Base-by-base conservation (phyloP, 2,797 vertebrate species). In the Phoxinus dragarum region DNA sequence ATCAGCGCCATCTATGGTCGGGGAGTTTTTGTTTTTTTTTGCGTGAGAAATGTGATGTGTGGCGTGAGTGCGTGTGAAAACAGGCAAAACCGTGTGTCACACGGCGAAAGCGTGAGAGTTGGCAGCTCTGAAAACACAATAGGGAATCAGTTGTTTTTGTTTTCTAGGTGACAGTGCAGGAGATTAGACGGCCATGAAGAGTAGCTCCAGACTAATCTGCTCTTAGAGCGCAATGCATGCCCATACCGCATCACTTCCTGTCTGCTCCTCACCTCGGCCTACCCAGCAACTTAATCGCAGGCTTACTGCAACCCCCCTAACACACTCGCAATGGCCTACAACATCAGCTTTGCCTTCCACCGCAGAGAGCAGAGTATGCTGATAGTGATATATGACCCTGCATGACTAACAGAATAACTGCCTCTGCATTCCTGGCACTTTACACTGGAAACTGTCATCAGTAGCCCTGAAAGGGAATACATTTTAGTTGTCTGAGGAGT, bases 201-300 rank as follows among this genome's bases (percentile, higher is more conserved):
- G 79, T 44, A 74, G 69, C 66, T 69, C 64, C 77, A 87, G 82
- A 86, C 87, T 91, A 91, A 91, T 90, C 90, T 81, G 75, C 66
- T 88, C 34, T 86, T 86, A 86, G 80, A 88, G 84, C 40, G 40
- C n/a, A 69, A 64, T 52, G 54, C 79, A 74, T 42, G 61, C 64
- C 61, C 66, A 80, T 75, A 81, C 79, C 36, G 38, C 86, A 89
- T 86, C 85, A 86, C 88, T 87, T 88, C 87, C 88, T 89, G 81
- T 52, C 71, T 78, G 79, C 82, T 44, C 9, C n/a, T 76, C 84
- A 81, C 75, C 64, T 85, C 54, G 31, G 47, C 80, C 74, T 66
- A 86, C 83, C 77, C 86, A 81, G 71, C 61, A 82, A 84, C 75
- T 86, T 89, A 90, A 89, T 86, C 81, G 61, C 23, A 78, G 66